A percentile compares a stretch with the other conserved stretches of the same genome.
Evolutionary conservation across 2,113 vertebrate species (phyloP).

Genomic region (Motacilla alba): DNA sequence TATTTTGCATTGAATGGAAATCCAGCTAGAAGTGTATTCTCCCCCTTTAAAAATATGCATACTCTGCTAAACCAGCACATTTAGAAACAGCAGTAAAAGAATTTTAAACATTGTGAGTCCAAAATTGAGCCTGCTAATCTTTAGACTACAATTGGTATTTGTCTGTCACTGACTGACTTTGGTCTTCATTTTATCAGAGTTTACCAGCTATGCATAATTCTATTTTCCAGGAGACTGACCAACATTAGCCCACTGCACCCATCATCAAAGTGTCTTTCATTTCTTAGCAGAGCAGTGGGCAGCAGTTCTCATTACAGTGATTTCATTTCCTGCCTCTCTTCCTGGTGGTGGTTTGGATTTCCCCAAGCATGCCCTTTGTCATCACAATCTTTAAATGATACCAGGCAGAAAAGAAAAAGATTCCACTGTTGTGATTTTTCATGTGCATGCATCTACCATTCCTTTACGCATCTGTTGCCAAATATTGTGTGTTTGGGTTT

Average conservation of each 20-base stretch:
- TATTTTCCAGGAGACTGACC: constrained; percentile 53
- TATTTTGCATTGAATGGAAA: neutral
- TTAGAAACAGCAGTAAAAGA: neutral
- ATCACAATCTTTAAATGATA: neutral
- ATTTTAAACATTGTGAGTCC: neutral
- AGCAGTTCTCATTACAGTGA: neutral
- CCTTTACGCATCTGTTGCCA: neutral
- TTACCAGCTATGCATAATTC: constrained; percentile 55
- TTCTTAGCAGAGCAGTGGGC: neutral
- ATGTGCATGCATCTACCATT: neutral
- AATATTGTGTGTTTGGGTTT: neutral
- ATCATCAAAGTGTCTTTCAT: neutral
- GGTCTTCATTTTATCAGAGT: constrained; percentile 50
- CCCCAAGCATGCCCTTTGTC: neutral
- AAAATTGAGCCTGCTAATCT: constrained; percentile 23
- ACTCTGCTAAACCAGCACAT: neutral
- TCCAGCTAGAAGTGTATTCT: neutral
- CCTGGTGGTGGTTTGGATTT: neutral
- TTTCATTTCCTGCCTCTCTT: constrained; percentile 41
- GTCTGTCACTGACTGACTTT: constrained; percentile 6
- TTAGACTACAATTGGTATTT: constrained; percentile 11
- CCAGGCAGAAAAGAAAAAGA: neutral
- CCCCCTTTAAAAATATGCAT: neutral
- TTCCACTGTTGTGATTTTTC: neutral
- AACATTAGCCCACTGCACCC: neutral